Percentiles rank a stretch among this genome's conserved stretches.
phyloP scores from a whole-genome alignment of 2,888 invertebrate species.

The Dysmachus trigonus region DNA sequence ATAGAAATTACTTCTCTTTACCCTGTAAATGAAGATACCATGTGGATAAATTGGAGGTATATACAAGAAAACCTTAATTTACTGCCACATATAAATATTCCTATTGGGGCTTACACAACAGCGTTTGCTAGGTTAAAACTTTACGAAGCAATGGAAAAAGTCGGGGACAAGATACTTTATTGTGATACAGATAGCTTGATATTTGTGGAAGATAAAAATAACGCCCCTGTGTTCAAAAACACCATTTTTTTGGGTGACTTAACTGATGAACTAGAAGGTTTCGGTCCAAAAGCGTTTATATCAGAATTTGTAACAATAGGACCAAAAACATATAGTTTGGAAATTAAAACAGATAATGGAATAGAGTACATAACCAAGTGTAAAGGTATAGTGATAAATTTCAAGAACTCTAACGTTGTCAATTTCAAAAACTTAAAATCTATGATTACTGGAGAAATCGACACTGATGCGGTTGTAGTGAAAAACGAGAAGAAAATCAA shows the following conservation, averaged over 20 bases:
- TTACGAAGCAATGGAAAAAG: slow-evolving; percentile 1
- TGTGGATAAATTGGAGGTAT: background rate
- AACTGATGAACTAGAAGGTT: slow-evolving; percentile 22
- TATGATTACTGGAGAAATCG: background rate
- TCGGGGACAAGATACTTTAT: background rate
- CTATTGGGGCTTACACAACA: background rate
- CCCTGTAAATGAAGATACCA: background rate
- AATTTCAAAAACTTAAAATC: background rate
- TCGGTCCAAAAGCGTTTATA: background rate
- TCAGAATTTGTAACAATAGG: slow-evolving; percentile 1
- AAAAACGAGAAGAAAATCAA: background rate
- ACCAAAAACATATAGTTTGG: slow-evolving; percentile 15
- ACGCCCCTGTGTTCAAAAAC: background rate
- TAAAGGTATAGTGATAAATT: slow-evolving; percentile 10
- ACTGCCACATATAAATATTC: background rate
- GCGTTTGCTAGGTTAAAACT: background rate
- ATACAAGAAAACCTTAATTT: background rate
- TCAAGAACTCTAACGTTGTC: background rate
- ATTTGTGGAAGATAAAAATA: background rate
- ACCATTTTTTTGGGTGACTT: background rate
- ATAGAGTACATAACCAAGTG: background rate
- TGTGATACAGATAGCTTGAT: slow-evolving; percentile 12
- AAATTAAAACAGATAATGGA: background rate
- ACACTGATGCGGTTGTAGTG: background rate
- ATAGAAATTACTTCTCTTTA: background rate